Conservation (phyloP, 2,113 vertebrate genomes). For the Gobiocypris rarus region DNA sequence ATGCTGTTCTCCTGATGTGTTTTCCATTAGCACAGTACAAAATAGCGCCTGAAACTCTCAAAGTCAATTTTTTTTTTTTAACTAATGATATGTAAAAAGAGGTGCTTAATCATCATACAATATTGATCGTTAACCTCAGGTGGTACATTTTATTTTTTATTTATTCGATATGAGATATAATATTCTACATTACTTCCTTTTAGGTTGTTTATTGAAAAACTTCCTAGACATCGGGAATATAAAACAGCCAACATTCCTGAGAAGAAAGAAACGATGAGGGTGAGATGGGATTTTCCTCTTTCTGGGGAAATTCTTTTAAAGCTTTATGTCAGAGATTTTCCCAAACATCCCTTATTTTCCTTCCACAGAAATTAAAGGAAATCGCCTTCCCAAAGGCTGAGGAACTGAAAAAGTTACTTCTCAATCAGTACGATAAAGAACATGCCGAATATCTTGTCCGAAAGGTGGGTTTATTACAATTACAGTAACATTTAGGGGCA, state of each 20-base stretch:
- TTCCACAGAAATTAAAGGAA: slow-evolving; percentile 89
- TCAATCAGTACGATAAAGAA: slow-evolving; percentile 87
- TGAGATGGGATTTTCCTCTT: slow-evolving; percentile 58
- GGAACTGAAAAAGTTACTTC: slow-evolving; percentile 88
- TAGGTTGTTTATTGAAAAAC: slow-evolving; percentile 96
- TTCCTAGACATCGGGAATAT: slow-evolving; percentile 94
- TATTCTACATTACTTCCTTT: neutral
- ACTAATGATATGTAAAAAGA: neutral
- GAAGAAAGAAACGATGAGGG: slow-evolving; percentile 92
- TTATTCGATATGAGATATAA: neutral
- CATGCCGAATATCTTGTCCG: slow-evolving; percentile 83
- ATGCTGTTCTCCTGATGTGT: neutral
- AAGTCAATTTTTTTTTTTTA: neutral
- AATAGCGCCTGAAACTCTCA: neutral
- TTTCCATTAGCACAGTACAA: neutral
- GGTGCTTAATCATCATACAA: neutral
- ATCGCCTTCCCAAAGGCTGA: slow-evolving; percentile 94
- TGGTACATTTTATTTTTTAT: no score
- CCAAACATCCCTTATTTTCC: neutral
- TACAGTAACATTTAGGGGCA: neutral
- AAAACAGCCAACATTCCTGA: slow-evolving; percentile 86
- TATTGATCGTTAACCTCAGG: neutral
- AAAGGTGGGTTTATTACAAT: slow-evolving; percentile 76
- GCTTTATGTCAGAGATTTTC: neutral
- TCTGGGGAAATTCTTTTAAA: neutral